Evolutionary conservation across 2,888 invertebrate species (phyloP).

Genomic region (Lasius fuliginosus): DNA sequence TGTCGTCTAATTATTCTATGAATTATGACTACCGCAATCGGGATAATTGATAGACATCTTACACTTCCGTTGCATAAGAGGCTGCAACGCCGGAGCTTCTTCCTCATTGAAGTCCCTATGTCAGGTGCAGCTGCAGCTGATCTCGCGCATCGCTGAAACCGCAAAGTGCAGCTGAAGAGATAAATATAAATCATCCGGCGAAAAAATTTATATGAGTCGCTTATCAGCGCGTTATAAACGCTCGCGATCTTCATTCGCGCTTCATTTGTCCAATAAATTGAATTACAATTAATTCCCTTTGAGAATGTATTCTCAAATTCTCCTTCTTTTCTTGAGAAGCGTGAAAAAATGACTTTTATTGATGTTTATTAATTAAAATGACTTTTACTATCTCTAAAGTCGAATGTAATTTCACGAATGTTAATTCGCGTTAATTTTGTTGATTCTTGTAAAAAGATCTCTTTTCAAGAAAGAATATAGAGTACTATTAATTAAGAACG

Average conservation of each 20-base stretch:
- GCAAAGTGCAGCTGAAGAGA: constrained; percentile 19
- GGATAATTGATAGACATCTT: constrained; percentile 51
- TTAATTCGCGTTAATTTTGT: constrained; percentile 16
- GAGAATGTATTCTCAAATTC: constrained; percentile 8
- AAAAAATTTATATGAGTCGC: constrained; percentile 58
- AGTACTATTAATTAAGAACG: background rate
- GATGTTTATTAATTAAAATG: background rate
- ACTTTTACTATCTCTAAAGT: constrained; percentile 5
- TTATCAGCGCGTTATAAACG: constrained; percentile 16
- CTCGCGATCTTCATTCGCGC: constrained; percentile 14
- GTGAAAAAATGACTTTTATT: background rate
- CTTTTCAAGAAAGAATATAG: background rate
- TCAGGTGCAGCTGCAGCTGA: constrained; percentile 56
- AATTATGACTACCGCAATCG: constrained; percentile 58
- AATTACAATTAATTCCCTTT: constrained; percentile 28
- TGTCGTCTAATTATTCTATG: constrained; percentile 62
- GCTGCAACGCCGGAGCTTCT: constrained; percentile 34
- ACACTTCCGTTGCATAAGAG: constrained; percentile 54
- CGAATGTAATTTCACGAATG: background rate
- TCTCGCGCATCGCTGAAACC: constrained; percentile 20
- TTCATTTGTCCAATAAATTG: background rate
- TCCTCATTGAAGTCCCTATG: constrained; percentile 47
- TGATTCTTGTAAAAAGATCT: background rate
- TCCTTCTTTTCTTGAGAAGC: background rate
- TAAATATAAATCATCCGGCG: constrained; percentile 42